Conservation (phyloP, 2,113 vertebrate genomes). For the Stigmatopora argus region DNA sequence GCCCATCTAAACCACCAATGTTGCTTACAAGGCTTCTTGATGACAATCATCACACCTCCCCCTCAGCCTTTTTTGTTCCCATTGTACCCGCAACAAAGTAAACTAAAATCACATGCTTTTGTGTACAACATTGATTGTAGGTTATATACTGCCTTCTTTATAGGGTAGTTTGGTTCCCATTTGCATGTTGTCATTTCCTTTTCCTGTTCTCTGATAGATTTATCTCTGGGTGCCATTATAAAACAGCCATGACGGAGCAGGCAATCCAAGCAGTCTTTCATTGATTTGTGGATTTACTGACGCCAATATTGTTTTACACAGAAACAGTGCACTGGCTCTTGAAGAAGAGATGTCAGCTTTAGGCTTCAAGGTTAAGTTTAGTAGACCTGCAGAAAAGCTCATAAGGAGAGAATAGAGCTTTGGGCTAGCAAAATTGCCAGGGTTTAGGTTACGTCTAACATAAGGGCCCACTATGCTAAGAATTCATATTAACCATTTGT, state of each 20-base stretch:
- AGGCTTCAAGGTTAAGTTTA: slow-evolving; percentile 38
- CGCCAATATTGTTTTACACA: slow-evolving; percentile 21
- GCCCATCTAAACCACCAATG: slow-evolving; percentile 54
- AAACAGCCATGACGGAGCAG: slow-evolving; percentile 14
- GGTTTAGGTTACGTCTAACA: slow-evolving; percentile 67
- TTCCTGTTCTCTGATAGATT: slow-evolving; percentile 43
- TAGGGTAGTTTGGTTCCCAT: slow-evolving; percentile 30
- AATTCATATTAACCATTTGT: slow-evolving; percentile 68
- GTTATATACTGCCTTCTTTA: slow-evolving; percentile 44
- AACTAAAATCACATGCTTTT: slow-evolving; percentile 55
- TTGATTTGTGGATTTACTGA: slow-evolving; percentile 38
- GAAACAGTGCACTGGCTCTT: slow-evolving; percentile 21
- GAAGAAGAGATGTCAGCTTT: slow-evolving; percentile 46
- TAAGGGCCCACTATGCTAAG: slow-evolving; percentile 49
- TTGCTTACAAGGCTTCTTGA: slow-evolving; percentile 51
- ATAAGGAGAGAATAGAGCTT: slow-evolving; percentile 44
- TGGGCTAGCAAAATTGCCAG: slow-evolving; percentile 58
- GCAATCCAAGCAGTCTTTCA: slow-evolving; percentile 20
- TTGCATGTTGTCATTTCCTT: slow-evolving; percentile 17
- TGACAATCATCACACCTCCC: slow-evolving; percentile 55
- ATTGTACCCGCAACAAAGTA: slow-evolving; percentile 59
- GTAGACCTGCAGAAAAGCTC: slow-evolving; percentile 49
- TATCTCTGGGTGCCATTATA: slow-evolving; percentile 27
- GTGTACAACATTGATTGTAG: slow-evolving; percentile 66
- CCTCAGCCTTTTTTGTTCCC: slow-evolving; percentile 17